A percentile compares a stretch with the other conserved stretches of the same genome.
Conservation (phyloP, 2,888 invertebrate species). For the Athripsodes cinereus region DNA sequence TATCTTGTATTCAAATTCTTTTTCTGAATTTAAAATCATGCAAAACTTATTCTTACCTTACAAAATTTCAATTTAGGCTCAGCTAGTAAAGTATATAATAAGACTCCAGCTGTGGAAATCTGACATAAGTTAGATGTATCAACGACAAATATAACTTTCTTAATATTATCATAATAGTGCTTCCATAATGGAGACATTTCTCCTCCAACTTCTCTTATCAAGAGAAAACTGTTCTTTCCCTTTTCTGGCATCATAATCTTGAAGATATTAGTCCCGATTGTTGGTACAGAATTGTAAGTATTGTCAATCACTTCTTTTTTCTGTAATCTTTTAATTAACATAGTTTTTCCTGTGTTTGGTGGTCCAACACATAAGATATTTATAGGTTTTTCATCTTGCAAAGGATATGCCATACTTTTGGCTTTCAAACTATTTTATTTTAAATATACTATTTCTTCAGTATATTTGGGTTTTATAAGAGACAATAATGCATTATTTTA, state of each 20-base stretch:
- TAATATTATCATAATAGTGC: slow-evolving; percentile 62
- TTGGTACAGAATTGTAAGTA: slow-evolving; percentile 73
- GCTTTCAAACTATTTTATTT: too few relatives aligned
- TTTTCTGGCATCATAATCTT: slow-evolving; percentile 53
- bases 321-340: slow-evolving; percentile 68
- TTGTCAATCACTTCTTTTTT: slow-evolving; percentile 64
- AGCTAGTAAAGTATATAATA: slow-evolving; percentile 70
- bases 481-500: too few relatives aligned
- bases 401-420: slow-evolving; percentile 2
- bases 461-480: too few relatives aligned
- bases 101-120: slow-evolving; percentile 76
- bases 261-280: slow-evolving; percentile 73
- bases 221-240: slow-evolving; percentile 49
- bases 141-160: slow-evolving; percentile 72
- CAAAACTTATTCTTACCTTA: slow-evolving; percentile 56
- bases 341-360: slow-evolving; percentile 73
- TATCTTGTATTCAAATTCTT: too few relatives aligned
- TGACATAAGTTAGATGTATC: slow-evolving; percentile 82
- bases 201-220: slow-evolving; percentile 72
- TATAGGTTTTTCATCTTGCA: slow-evolving; percentile 34
- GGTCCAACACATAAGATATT: slow-evolving; percentile 68
- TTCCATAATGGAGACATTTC: slow-evolving; percentile 78
- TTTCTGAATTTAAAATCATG: too few relatives aligned
- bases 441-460: too few relatives aligned
- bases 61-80: slow-evolving; percentile 62